Evolutionary conservation across 2,113 vertebrate genomes (phyloP).

Genomic region (Cyphomyrus plagiostoma): DNA sequence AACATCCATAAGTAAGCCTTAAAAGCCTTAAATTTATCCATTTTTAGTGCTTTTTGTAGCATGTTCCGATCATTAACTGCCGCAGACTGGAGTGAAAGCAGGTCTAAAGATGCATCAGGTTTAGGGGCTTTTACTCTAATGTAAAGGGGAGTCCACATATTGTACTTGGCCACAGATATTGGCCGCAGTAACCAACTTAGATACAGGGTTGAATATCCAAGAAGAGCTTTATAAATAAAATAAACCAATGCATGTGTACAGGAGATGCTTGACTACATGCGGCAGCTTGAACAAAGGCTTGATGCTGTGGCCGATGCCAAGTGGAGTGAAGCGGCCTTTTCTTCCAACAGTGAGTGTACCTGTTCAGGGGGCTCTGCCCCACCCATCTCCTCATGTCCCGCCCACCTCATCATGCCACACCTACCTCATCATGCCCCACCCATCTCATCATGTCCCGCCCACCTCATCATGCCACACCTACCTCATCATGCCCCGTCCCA

Average conservation of each 20-base stretch:
- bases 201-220: not conserved
- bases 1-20: not conserved
- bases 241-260: conserved; percentile 31
- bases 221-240: not conserved
- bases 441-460: not conserved
- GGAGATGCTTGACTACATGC: conserved; percentile 77
- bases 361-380: not conserved
- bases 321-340: conserved; percentile 59
- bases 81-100: not conserved
- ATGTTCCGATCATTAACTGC: not conserved
- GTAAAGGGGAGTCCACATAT: not conserved
- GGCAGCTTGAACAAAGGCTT: conserved; percentile 75
- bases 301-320: conserved; percentile 69
- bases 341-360: conserved; percentile 44
- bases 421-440: not conserved
- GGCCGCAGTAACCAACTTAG: not conserved
- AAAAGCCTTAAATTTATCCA: not conserved
- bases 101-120: not conserved
- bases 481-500: not conserved
- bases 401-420: not conserved
- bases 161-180: not conserved
- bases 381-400: not conserved
- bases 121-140: not conserved
- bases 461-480: no score
- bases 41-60: not conserved